Base-by-base conservation (phyloP, 2,113 vertebrate genomes). In the Myodes glareolus region DNA sequence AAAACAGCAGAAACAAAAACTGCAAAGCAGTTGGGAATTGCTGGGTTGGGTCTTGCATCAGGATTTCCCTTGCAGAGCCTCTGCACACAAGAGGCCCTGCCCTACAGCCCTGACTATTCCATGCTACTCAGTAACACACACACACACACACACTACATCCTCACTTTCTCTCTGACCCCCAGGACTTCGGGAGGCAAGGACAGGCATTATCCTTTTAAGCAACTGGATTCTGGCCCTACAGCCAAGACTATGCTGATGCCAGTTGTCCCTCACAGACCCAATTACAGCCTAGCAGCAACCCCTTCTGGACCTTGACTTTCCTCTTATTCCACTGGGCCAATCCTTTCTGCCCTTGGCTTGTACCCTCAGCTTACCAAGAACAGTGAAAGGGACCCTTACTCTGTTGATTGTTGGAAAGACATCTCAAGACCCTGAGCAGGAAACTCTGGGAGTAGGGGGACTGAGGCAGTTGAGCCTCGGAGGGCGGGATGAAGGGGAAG, bases 1-100 rank as follows among this genome's bases (percentile, higher is more conserved):
- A 96, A 97, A 97, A 94, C 87, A 92, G 94, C 67, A 82, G 92
- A 85, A 94, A 92, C 80, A 88, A 80, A 97, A 96, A 81, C 55
- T 82, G 52, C 84, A 70, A 73, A 95, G 88, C 85, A 29, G 52
- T 52, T 90, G 95, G 80, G 70, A 93, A 92, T 75, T 87, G 78
- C 92, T 82, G 82, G 27, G 63, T 84, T 45, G 50, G n/a, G 73
- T 70, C 94, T 72, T 33, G 88, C 55, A 89, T 90, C 39, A 5
- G 55, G 58, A 29, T 72, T 91, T 90, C 61, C 50, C 17, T 47
- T 25, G 67, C 78, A 80, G 25, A 81, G 73, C 16, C 33, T 92
- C 90, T 81, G 52, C 36, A 55, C 31, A 85, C 23, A 52, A 77
- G 47, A 81, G 4, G 58, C 12, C 39, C 19, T 16, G 63, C 23